These are phyloP conservation scores for Oenanthe melanoleuca DNA, from an alignment of 2,113 vertebrate genomes.

Conservation along the genomic window DNA sequence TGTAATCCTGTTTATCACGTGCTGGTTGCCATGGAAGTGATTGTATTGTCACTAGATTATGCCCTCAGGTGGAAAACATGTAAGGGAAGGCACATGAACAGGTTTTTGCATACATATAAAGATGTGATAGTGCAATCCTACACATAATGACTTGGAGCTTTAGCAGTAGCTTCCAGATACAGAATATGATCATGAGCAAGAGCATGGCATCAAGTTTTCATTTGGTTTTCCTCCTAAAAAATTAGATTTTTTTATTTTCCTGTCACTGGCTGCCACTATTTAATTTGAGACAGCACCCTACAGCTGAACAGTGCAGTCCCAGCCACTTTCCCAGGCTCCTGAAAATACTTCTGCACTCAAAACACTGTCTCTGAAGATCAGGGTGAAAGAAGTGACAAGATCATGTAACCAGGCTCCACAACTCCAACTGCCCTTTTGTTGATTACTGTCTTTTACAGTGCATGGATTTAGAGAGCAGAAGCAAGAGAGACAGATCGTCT, in stretches of 20 bases:
- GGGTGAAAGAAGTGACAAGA: neutral
- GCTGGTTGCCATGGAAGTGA: neutral
- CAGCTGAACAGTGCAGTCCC: neutral
- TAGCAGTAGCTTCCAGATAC: neutral
- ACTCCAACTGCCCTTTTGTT: slow-evolving; percentile 28
- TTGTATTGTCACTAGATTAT: neutral
- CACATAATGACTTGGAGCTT: neutral
- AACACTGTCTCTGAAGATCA: neutral
- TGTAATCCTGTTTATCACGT: neutral
- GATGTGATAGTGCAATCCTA: neutral
- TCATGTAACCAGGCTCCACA: neutral
- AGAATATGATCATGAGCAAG: neutral
- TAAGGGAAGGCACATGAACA: neutral
- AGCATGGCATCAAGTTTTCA: neutral
- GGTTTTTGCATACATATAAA: neutral
- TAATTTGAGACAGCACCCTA: neutral
- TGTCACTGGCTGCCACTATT: neutral
- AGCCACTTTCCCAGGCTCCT: neutral
- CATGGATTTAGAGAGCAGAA: neutral
- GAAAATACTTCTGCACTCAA: neutral
- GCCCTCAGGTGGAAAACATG: neutral
- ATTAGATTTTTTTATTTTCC: neutral
- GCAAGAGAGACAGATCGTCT: neutral
- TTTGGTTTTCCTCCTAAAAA: neutral
- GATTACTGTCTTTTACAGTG: neutral